Percentiles rank a stretch among this genome's conserved stretches.
Conservation (phyloP, 2,113 vertebrate species). For the Amia ocellicauda region DNA sequence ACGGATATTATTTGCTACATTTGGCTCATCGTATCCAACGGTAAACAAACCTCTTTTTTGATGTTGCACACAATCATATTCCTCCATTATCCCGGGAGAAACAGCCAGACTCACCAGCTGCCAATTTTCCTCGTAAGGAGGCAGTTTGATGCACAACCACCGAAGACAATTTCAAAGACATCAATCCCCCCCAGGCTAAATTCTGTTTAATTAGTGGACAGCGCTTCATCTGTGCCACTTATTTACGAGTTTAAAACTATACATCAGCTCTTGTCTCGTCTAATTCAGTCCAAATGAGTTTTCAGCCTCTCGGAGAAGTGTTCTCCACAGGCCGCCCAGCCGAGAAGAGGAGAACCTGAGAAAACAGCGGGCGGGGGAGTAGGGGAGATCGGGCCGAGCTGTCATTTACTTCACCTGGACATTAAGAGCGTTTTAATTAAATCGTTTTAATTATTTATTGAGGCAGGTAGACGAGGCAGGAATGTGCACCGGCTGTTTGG, state of each 20-base stretch:
- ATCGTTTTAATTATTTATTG: slow-evolving; percentile 15
- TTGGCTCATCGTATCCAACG: no score
- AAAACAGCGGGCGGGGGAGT: not conserved
- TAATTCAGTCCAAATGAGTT: not conserved
- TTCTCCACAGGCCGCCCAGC: not conserved
- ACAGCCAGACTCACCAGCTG: slow-evolving; percentile 28
- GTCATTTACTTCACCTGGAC: slow-evolving; percentile 6
- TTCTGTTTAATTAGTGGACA: slow-evolving; percentile 8
- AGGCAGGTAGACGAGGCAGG: not conserved
- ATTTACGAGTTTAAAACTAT: slow-evolving; percentile 3
- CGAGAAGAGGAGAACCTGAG: not conserved
- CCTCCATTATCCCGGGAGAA: slow-evolving; percentile 9
- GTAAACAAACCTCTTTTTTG: slow-evolving; percentile 5
- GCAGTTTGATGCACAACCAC: slow-evolving; percentile 17
- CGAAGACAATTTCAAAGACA: slow-evolving; percentile 12
- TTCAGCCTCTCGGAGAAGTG: not conserved
- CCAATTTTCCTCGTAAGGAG: slow-evolving; percentile 32
- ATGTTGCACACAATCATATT: slow-evolving; percentile 31
- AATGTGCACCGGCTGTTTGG: not conserved
- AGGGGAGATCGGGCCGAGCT: slow-evolving; percentile 14
- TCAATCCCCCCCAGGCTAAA: slow-evolving; percentile 6
- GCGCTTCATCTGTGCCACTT: not conserved
- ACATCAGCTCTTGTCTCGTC: no score
- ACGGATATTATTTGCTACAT: no score
- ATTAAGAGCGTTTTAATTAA: slow-evolving; percentile 8